Conservation (phyloP, 1,140 invertebrate genomes). For the Oreohelix idahoensis region DNA sequence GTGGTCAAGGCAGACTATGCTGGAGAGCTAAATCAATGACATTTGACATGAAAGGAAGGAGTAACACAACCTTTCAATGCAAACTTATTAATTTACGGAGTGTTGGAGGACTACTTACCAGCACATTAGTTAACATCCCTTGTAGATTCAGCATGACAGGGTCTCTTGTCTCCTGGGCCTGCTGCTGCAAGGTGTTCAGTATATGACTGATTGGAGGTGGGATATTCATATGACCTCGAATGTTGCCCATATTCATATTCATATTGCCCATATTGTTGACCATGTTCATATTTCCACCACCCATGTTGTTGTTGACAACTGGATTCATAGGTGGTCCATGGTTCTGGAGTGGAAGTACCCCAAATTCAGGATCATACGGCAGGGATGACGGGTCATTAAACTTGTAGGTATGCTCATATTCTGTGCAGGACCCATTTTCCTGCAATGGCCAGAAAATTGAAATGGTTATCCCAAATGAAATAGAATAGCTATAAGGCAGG, state of each 20-base stretch:
- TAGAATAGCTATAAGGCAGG: too few relatives aligned
- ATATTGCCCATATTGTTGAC: not conserved
- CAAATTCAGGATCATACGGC: conserved; percentile 38
- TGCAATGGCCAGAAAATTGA: not conserved
- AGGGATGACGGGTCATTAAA: conserved; percentile 35
- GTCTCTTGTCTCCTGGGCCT: conserved; percentile 34
- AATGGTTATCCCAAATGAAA: too few relatives aligned
- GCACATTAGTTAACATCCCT: conserved; percentile 30
- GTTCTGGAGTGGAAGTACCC: conserved; percentile 29
- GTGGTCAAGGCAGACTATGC: too few relatives aligned
- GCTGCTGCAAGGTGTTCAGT: conserved; percentile 29
- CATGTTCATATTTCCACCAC: not conserved
- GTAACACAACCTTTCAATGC: too few relatives aligned
- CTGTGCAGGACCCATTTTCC: conserved; percentile 39
- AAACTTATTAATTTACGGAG: too few relatives aligned
- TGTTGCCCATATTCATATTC: not conserved
- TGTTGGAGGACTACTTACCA: conserved; percentile 29
- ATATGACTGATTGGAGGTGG: conserved; percentile 31
- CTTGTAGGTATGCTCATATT: conserved; percentile 39
- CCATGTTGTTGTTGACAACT: not conserved
- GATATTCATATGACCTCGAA: conserved; percentile 23
- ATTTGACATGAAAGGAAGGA: too few relatives aligned
- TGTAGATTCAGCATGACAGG: conserved; percentile 33
- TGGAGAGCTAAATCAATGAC: too few relatives aligned
- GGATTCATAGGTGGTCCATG: not conserved